These are phyloP conservation scores for Oenanthe oenanthe DNA, from an alignment of 2,113 vertebrate species.

Conservation along the genomic window DNA sequence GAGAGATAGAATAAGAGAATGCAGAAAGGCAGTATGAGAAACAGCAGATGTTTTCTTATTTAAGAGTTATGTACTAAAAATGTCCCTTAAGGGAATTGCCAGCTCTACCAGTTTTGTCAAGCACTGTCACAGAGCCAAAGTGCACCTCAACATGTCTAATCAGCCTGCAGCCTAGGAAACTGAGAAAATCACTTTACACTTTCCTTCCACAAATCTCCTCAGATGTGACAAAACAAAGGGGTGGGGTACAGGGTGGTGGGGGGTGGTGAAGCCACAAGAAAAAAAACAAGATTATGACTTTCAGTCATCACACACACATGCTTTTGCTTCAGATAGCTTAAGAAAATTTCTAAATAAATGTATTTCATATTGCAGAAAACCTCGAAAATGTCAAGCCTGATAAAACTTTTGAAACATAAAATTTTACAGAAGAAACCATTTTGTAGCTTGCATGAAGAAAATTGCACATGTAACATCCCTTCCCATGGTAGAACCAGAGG, in stretches of 20 bases:
- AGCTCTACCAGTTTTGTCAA: constrained; percentile 9
- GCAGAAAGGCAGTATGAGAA: background rate
- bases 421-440: background rate
- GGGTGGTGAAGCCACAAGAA: background rate
- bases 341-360: background rate
- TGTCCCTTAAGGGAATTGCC: constrained; percentile 19
- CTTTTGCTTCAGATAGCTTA: background rate
- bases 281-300: background rate
- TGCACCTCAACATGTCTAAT: constrained; percentile 35
- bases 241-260: background rate
- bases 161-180: constrained; percentile 47
- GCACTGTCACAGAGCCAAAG: background rate
- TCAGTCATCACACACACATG: background rate
- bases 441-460: background rate
- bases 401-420: background rate
- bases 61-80: constrained; percentile 13
- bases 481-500: background rate
- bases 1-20: background rate
- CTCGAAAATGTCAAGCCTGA: background rate
- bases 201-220: background rate
- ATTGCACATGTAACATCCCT: background rate
- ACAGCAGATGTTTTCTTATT: constrained; percentile 44
- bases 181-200: constrained; percentile 41
- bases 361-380: background rate
- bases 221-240: constrained; percentile 21